Percentiles rank a stretch among this genome's conserved stretches.
These are phyloP conservation scores for Palythoa grandiflora DNA, from an alignment of 92 coral and sea anemone genomes.

Conservation along the genomic window DNA sequence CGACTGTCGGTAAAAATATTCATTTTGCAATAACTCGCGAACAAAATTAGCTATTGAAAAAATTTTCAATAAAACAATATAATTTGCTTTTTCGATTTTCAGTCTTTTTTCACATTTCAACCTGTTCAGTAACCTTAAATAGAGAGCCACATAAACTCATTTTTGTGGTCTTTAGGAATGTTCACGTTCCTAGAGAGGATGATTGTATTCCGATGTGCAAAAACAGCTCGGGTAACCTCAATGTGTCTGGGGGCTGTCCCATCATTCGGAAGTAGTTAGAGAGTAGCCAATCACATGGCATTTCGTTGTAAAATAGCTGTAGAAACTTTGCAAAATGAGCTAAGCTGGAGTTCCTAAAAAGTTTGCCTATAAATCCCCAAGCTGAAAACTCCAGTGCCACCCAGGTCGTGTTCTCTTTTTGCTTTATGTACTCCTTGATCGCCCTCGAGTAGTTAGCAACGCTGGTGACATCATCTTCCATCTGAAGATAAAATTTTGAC, in stretches of 20 bases:
- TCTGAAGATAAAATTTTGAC: conserved; percentile 86
- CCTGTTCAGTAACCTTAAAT: too few species aligned
- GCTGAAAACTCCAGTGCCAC: conserved; percentile 54
- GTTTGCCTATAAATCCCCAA: conserved; percentile 93
- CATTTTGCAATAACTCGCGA: too few species aligned
- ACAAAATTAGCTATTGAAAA: too few species aligned
- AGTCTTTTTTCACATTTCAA: too few species aligned
- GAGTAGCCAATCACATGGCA: conserved; percentile 28
- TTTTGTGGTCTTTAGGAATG: not conserved
- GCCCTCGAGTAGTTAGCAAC: conserved; percentile 61
- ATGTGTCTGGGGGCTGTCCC: not conserved
- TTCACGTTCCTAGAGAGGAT: conserved; percentile 31
- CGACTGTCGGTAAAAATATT: too few species aligned
- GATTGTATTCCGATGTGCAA: conserved; percentile 32
- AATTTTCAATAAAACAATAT: too few species aligned
- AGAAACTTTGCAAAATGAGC: conserved; percentile 65
- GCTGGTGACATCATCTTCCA: conserved; percentile 92
- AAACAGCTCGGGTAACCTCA: conserved; percentile 31
- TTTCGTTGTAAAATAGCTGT: conserved; percentile 74
- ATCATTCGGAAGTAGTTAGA: not conserved
- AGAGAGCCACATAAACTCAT: not conserved
- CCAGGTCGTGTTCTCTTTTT: conserved; percentile 59
- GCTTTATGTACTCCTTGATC: conserved; percentile 70
- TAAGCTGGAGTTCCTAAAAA: conserved; percentile 69
- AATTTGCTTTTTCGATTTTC: too few species aligned